These are phyloP conservation scores for Drepanosiphum platanoidis DNA, from an alignment of 2,888 invertebrate species.

Conservation along the genomic window DNA sequence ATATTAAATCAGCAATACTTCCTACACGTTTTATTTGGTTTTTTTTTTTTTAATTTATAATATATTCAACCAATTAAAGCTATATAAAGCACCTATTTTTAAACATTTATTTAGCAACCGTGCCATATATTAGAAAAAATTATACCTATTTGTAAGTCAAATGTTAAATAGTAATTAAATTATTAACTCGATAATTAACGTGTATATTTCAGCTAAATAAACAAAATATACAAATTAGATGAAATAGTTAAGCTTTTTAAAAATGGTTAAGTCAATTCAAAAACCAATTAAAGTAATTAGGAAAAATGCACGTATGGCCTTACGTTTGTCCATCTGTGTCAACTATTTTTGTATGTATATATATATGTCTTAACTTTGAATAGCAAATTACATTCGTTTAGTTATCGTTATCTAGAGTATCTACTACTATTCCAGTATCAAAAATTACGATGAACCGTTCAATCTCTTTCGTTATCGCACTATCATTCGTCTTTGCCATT, in stretches of 20 bases:
- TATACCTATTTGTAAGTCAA: background rate
- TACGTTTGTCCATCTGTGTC: slow-evolving; percentile 32
- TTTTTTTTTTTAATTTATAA: background rate
- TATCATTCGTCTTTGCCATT: background rate
- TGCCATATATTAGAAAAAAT: slow-evolving; percentile 1
- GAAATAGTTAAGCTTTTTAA: slow-evolving; percentile 19
- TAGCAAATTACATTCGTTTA: slow-evolving; percentile 6
- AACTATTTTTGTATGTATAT: slow-evolving; percentile 9
- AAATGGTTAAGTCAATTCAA: slow-evolving; percentile 7
- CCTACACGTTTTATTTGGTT: background rate
- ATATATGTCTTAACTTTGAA: background rate
- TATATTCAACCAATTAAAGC: background rate
- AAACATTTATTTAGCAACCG: background rate
- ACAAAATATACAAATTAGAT: slow-evolving; percentile 1
- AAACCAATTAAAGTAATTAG: slow-evolving; percentile 29
- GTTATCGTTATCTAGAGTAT: background rate
- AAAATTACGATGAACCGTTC: slow-evolving; percentile 42
- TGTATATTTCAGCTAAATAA: slow-evolving; percentile 26
- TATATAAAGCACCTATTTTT: background rate
- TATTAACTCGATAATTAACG: background rate
- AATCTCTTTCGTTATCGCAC: background rate
- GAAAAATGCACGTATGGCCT: background rate
- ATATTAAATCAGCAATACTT: background rate
- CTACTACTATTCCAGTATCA: background rate
- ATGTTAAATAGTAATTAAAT: background rate